Conservation (phyloP, 2,113 vertebrate genomes). For the Oreochromis niloticus region DNA sequence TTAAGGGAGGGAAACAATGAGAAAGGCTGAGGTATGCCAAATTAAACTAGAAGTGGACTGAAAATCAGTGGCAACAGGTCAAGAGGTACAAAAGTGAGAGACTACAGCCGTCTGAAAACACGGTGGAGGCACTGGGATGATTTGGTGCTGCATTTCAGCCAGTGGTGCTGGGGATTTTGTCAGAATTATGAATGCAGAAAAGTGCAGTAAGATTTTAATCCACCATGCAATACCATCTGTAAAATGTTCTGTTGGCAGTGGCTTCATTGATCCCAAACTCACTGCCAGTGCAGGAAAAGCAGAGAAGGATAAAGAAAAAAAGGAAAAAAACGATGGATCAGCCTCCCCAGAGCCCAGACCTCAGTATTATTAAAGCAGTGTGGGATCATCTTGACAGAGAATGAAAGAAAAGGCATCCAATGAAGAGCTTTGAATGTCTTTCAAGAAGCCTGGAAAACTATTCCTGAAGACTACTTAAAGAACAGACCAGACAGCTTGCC, state of each 20-base stretch:
- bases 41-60: background rate
- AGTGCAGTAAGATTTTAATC: background rate
- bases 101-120: background rate
- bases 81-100: background rate
- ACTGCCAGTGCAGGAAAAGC: background rate
- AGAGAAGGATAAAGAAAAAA: background rate
- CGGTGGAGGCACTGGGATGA: background rate
- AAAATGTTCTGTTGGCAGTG: background rate
- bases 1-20: background rate
- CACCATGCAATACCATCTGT: background rate
- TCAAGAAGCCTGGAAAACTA: background rate
- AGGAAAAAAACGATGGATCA: background rate
- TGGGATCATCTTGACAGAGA: background rate
- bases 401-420: background rate
- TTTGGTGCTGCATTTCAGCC: background rate
- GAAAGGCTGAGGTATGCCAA: background rate
- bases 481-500: background rate
- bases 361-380: background rate
- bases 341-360: background rate
- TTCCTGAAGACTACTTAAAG: background rate
- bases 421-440: background rate
- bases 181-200: background rate
- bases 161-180: background rate
- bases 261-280: background rate
- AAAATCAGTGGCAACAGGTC: background rate